Percentiles rank a stretch among this genome's conserved stretches.
These are phyloP conservation scores for Holacanthus passer DNA, from an alignment of 2,113 vertebrate species.

Conservation along the genomic window DNA sequence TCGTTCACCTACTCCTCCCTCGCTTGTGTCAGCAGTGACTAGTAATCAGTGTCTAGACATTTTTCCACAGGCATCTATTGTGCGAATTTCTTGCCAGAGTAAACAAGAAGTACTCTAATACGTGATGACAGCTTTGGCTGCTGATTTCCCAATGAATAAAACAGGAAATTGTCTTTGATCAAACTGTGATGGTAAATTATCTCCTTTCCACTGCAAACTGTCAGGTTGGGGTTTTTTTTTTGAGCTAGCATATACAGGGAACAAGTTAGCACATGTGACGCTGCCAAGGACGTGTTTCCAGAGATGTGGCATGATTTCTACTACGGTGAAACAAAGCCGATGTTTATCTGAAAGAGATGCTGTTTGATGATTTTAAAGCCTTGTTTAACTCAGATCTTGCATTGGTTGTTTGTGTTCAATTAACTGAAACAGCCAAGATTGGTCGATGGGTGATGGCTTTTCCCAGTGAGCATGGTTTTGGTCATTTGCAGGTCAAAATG, in stretches of 20 bases:
- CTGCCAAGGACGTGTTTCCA: not conserved
- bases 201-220: not conserved
- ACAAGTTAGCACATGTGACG: not conserved
- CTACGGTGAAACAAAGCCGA: not conserved
- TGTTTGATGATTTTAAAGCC: not conserved
- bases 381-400: not conserved
- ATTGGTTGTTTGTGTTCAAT: not conserved
- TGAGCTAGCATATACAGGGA: not conserved
- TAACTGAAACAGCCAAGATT: not conserved
- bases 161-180: conserved; percentile 28
- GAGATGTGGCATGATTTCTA: not conserved
- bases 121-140: conserved; percentile 21
- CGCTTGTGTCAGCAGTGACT: conserved; percentile 28
- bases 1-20: conserved; percentile 6
- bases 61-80: not conserved
- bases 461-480: too few relatives aligned
- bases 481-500: not conserved
- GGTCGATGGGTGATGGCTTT: not conserved
- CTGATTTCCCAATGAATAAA: conserved; percentile 22
- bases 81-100: conserved; percentile 2
- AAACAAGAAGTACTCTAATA: conserved; percentile 1
- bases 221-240: not conserved
- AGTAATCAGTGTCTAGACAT: conserved; percentile 15
- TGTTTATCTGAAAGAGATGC: not conserved
- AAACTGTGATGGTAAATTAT: conserved; percentile 16